Evolutionary conservation across 2,888 invertebrate genomes (phyloP), one percentile per base, ranked within the genome.

Genomic region (Drosophila neonasuta): DNA sequence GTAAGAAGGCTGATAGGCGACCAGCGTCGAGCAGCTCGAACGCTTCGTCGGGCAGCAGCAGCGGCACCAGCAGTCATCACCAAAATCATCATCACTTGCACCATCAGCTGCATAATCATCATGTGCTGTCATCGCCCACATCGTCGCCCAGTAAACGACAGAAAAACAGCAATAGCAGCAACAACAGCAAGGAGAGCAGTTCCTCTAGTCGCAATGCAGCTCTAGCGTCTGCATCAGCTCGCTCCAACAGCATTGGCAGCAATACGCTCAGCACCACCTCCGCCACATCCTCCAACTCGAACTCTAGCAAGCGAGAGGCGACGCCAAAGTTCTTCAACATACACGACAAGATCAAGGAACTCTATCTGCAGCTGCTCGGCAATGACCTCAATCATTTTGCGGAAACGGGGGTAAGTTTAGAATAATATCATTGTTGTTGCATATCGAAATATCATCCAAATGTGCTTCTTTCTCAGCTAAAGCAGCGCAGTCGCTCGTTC

Each of bases 401-500:
- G 69, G 90, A 91, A 80, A 88, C 86, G 59, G 89, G 90, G 87
- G 91, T 90, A 85, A 84, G 90, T 17, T 24, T 1, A 24, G 6
- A 13, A 24, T 7, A 4, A 30, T 20, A 20, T 4, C 7, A 42
- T 24, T 24, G 24, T 24, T 1, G 24, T 24, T 24, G 24, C 24
- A 24, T 6, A 6, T 20, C 6, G 0, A 24, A 24, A 24, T 24
- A 9, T 30, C 29, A 42, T 9, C 11, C 10, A 8, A 45, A 20
- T 34, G 0, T 1, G 11, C 7, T 36, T 42, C 5, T 51, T 29
- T 17, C 83, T 7, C 66, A 91, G 91, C 82, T 90, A 17, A 90
- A 89, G 68, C 88, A 91, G 50, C 88, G 91, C n/a, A 89, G 88
- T 39, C 89, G 94, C 88, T 94, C 95, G 74, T 93, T 94, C 91